Evolutionary conservation across 2,888 invertebrate genomes (phyloP).

Genomic region (Xanthia icteritia): DNA sequence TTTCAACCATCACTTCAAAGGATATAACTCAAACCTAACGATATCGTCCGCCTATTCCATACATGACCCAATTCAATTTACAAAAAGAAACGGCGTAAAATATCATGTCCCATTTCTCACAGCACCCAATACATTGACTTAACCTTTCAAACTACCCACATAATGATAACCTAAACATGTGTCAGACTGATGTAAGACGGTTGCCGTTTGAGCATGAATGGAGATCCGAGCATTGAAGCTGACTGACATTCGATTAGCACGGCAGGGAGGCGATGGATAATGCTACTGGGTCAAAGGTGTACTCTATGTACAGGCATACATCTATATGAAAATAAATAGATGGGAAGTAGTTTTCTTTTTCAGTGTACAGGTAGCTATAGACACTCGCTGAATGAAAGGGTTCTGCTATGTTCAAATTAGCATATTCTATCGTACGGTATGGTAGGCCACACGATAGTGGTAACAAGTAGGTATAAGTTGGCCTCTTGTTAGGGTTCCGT

Average conservation of each 20-base stretch:
- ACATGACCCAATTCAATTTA: not conserved
- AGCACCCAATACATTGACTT: not conserved
- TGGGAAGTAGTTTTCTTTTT: too few species aligned
- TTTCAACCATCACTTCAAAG: too few species aligned
- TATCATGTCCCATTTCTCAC: not conserved
- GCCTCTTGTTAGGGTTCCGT: too few species aligned
- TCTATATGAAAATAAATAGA: not conserved
- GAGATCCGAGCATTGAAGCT: not conserved
- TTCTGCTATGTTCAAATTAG: not conserved
- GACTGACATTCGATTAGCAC: conserved; percentile 48
- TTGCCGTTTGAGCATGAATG: conserved; percentile 26
- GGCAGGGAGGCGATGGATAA: not conserved
- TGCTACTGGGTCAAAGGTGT: not conserved
- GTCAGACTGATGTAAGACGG: conserved; percentile 9
- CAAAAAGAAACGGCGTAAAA: conserved; percentile 12
- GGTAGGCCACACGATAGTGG: not conserved
- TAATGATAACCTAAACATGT: conserved; percentile 16
- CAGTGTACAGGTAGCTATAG: not conserved
- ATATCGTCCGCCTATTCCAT: not conserved
- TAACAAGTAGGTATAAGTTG: not conserved
- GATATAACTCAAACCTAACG: not conserved
- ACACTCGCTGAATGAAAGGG: not conserved
- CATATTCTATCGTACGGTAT: not conserved
- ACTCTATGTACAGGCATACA: not conserved
- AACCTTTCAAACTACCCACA: not conserved